A percentile compares a stretch with the other conserved stretches of the same genome.
Conservation (phyloP, 2,888 invertebrate species). For the Phalera bucephala region DNA sequence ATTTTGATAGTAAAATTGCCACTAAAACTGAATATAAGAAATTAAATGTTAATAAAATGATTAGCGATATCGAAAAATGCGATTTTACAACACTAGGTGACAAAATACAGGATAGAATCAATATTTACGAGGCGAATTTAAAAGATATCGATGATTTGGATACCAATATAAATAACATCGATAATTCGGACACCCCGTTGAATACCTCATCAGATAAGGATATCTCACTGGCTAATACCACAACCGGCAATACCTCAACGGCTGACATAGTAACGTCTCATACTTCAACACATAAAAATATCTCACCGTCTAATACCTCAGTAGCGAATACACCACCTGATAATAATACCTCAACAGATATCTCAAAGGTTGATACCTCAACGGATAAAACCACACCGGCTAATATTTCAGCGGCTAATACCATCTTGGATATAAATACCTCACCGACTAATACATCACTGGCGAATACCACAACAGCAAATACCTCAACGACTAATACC, state of each 20-base stretch:
- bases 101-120: slow-evolving; percentile 71
- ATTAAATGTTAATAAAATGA: slow-evolving; percentile 33
- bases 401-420: too few species aligned
- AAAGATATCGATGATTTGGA: slow-evolving; percentile 46
- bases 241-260: too few species aligned
- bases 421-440: too few species aligned
- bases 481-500: too few species aligned
- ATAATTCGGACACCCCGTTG: not conserved
- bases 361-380: too few species aligned
- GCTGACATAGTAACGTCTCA: too few species aligned
- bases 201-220: not conserved
- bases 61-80: slow-evolving; percentile 73
- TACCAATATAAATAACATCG: not conserved
- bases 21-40: slow-evolving; percentile 2
- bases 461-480: not conserved
- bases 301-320: too few species aligned
- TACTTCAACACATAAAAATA: too few species aligned
- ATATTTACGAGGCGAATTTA: slow-evolving; percentile 54
- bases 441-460: too few species aligned
- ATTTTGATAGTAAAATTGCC: slow-evolving; percentile 3
- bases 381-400: too few species aligned
- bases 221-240: too few species aligned
- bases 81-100: slow-evolving; percentile 76
- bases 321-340: not conserved
- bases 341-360: too few species aligned